Evolutionary conservation across 2,113 vertebrate genomes (phyloP), one percentile per base, ranked within the genome.

Genomic region (Protobothrops flavoviridis): DNA sequence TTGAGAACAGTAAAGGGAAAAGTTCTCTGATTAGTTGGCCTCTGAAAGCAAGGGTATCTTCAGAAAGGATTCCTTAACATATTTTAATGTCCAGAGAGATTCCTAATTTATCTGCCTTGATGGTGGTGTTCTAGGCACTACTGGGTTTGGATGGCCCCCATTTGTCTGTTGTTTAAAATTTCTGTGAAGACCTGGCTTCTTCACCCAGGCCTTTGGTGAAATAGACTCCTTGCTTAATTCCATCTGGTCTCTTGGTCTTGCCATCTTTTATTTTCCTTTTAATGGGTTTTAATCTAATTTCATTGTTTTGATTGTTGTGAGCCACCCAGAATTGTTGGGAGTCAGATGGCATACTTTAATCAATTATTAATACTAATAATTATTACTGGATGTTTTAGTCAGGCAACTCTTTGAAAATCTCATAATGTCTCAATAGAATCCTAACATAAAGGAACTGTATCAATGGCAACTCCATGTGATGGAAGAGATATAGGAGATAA

Each of bases 401-500:
- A 9, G 39, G 33, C 33, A 39, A 81, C 74, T 43, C 17, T 43
- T 43, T 81, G 7, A 81, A 43, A 39, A 33, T 81, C 74, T 81
- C 74, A 39, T 33, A 43, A 43, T 81, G 17, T 39, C 33, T 81
- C 33, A 39, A 9, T 39, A 39, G 74, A 81, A 81, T 81, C 33
- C 74, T 81, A 81, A 39, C 17, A 21, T 81, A 81, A 81, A 81
- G n/a, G 74, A 81, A 7, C 17, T 39, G 33, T 21, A 81, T 17
- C 74, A 81, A 17, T 39, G 15, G 33, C 74, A 81, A 81, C 6
- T 20, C 17, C 74, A 81, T 81, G 74, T 81, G 74, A 21, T 81
- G 33, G 45, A 85, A 92, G 81, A 94, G 88, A 93, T 45, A 24
- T 13, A 85, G 86, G 45, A 55, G 69, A n/a, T 12, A 89, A 95